Evolutionary conservation across 2,888 invertebrate genomes (phyloP).

Genomic region (Eubasilissa splendida): DNA sequence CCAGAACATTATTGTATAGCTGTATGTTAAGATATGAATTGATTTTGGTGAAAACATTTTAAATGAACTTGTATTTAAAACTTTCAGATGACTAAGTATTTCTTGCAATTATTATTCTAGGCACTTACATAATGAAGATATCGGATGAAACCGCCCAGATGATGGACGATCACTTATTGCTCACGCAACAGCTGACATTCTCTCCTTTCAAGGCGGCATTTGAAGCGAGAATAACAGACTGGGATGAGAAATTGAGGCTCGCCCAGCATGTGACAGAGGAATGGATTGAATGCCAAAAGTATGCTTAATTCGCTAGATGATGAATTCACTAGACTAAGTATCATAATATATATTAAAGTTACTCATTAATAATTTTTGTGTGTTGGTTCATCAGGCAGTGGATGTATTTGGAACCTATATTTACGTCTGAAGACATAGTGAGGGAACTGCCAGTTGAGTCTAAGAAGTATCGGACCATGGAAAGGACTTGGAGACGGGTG

Average conservation of each 20-base stretch:
- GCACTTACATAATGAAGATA: constrained; percentile 83
- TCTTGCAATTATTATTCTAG: constrained; percentile 62
- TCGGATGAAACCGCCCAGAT: constrained; percentile 82
- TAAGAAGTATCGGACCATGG: constrained; percentile 85
- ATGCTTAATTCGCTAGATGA: constrained; percentile 29
- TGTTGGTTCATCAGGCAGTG: constrained; percentile 73
- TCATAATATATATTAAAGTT: too few species aligned
- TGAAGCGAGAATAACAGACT: constrained; percentile 80
- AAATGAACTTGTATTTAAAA: neutral
- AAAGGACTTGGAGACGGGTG: constrained; percentile 84
- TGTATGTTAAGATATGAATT: too few species aligned
- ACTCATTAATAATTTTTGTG: neutral
- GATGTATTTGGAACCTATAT: constrained; percentile 89
- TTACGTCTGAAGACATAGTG: constrained; percentile 86
- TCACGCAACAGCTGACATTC: constrained; percentile 83
- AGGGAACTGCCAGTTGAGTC: constrained; percentile 84
- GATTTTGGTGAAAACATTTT: neutral
- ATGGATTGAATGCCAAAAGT: constrained; percentile 85
- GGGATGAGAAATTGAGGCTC: constrained; percentile 80
- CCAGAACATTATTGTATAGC: too few species aligned
- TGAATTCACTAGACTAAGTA: too few species aligned
- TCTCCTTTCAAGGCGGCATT: constrained; percentile 86
- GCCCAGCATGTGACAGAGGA: constrained; percentile 77
- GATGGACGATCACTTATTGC: constrained; percentile 82
- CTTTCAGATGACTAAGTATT: too few species aligned